Evolutionary conservation across 2,888 invertebrate species (phyloP).

Genomic region (Cheilosia vulpina): DNA sequence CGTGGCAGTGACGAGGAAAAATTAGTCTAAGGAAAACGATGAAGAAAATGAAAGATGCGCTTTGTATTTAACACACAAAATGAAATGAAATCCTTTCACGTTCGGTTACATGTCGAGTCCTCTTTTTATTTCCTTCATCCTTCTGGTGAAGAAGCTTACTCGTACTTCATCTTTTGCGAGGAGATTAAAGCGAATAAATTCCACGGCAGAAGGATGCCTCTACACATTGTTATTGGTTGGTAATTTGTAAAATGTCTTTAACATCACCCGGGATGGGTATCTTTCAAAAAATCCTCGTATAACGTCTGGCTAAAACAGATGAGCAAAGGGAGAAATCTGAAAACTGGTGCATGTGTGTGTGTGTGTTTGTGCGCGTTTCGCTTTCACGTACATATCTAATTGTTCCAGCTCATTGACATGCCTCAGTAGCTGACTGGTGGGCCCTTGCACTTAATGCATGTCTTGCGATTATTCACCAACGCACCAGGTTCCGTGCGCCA

Average conservation of each 20-base stretch:
- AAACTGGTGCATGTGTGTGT: not conserved
- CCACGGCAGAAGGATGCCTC: conserved; percentile 45
- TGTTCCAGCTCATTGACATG: conserved; percentile 72
- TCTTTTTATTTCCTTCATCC: conserved; percentile 42
- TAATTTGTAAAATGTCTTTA: conserved; percentile 74
- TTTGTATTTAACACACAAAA: conserved; percentile 75
- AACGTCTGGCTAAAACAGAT: conserved; percentile 7
- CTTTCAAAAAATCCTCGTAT: conserved; percentile 20
- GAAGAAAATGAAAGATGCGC: conserved; percentile 75
- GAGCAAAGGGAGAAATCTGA: not conserved
- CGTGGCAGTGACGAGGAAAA: conserved; percentile 72
- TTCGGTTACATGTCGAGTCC: conserved; percentile 66
- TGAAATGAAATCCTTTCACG: conserved; percentile 74
- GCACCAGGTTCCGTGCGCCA: not conserved
- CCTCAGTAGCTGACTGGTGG: conserved; percentile 40
- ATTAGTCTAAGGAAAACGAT: conserved; percentile 72
- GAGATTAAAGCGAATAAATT: conserved; percentile 68
- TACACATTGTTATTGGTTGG: conserved; percentile 71
- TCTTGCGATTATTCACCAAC: conserved; percentile 35
- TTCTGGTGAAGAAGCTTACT: not conserved
- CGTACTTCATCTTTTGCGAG: conserved; percentile 58
- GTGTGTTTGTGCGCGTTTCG: conserved; percentile 28
- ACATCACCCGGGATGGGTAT: conserved; percentile 24
- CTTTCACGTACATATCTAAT: conserved; percentile 55
- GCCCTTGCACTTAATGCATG: conserved; percentile 34